Evolutionary conservation across 92 coral and sea anemone species (phyloP).

Genomic region (Phenganax stokvisi): DNA sequence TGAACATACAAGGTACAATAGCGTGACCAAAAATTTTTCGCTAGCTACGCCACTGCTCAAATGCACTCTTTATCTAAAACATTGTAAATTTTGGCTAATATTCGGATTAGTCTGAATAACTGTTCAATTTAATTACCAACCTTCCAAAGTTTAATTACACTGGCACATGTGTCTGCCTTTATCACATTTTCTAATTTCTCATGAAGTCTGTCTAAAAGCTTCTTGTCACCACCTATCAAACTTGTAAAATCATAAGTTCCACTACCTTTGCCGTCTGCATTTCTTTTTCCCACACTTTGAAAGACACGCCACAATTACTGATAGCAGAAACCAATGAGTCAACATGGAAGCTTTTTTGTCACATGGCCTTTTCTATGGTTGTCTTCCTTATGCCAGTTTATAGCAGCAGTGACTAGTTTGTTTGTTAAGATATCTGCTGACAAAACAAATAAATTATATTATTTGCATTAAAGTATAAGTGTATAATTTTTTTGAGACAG

Average conservation of each 20-base stretch:
- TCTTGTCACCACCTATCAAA: slow-evolving; percentile 52
- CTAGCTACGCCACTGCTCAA: background rate
- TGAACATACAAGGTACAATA: no score
- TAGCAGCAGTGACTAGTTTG: slow-evolving; percentile 48
- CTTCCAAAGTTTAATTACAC: slow-evolving; percentile 51
- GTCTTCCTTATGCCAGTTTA: slow-evolving; percentile 50
- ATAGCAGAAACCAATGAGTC: slow-evolving; percentile 44
- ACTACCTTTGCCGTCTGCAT: slow-evolving; percentile 62
- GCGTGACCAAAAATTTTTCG: no score
- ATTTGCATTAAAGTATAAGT: no score
- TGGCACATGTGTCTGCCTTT: slow-evolving; percentile 38
- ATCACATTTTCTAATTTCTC: slow-evolving; percentile 47
- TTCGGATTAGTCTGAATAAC: no score
- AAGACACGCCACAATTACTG: slow-evolving; percentile 54
- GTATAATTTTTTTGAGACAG: no score
- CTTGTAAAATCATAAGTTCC: slow-evolving; percentile 53
- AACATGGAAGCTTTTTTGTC: slow-evolving; percentile 35
- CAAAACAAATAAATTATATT: no score
- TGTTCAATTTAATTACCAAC: slow-evolving; percentile 9
- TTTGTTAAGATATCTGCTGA: slow-evolving; percentile 45
- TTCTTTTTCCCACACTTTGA: slow-evolving; percentile 52
- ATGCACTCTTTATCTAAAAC: background rate
- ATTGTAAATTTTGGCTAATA: slow-evolving; percentile 9
- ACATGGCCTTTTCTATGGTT: slow-evolving; percentile 49
- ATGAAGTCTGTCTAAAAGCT: slow-evolving; percentile 49